Base-by-base conservation (phyloP, 2,113 vertebrate species). In the Cromileptes altivelis region DNA sequence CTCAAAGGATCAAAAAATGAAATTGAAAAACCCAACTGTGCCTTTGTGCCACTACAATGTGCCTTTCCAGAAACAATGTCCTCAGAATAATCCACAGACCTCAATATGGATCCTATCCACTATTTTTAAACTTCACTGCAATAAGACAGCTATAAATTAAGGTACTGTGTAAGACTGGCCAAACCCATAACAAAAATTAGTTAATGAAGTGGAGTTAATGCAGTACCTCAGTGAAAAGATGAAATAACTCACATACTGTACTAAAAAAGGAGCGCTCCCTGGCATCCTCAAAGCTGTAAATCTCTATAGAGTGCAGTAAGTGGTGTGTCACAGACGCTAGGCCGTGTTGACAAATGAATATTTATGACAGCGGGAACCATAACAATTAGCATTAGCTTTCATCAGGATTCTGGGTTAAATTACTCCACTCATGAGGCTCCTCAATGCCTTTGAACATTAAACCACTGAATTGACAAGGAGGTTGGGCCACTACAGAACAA, bases 341-440 rank as follows among this genome's bases (percentile, higher is more conserved):
- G 69, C 62, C 8, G 33, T 68, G 83, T 65, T 87, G 84, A 81
- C 76, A 77, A 77, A 81, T 90, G 58, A 84, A 89, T 90, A 85
- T 90, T 90, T 87, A 92, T 85, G 61, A 81, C 58, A 15, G 70
- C 18, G 42, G 62, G 73, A 87, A 60, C 74, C 73, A 61, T 62
- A 78, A 85, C 87, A 89, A 91, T 91, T 82, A 91, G 82, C 75
- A 79, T 85, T 84, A 89, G 81, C 78, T 84, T 89, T 90, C 77
- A 89, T 86, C 62, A 30, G 71, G 69, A 78, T 89, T 89, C 75
- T 90, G 73, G 77, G 60, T 84, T 87, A 81, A 87, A 84, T 83
- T 25, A 64, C 77, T 80, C 64, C 72, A 76, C 82, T 88, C 74
- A 40, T 1, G 77, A 84, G 84, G 80, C 85, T 85, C 64, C 62